A percentile compares a stretch with the other conserved stretches of the same genome.
phyloP scores from a whole-genome alignment of 1,140 invertebrate genomes.

The Drosophila suzukii region DNA sequence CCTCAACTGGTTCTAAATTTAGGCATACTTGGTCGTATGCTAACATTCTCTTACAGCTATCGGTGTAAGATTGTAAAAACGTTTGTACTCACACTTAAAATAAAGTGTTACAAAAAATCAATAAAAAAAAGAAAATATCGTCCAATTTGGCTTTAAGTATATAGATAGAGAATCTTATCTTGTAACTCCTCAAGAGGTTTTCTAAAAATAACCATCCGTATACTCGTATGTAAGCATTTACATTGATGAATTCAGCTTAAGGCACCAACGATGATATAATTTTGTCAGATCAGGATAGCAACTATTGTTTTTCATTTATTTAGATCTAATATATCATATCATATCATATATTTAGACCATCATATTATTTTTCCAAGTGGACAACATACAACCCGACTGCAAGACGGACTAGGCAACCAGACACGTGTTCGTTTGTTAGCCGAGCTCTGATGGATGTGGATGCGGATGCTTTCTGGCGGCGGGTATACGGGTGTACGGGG shows the following conservation, averaged over 20 bases:
- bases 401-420: conserved; percentile 16
- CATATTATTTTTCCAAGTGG: conserved; percentile 15
- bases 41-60: conserved; percentile 20
- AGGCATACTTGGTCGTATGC: conserved; percentile 5
- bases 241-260: too few relatives aligned
- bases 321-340: too few relatives aligned
- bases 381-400: conserved; percentile 16
- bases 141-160: too few relatives aligned
- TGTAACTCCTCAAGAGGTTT: too few relatives aligned
- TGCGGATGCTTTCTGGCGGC: conserved; percentile 29
- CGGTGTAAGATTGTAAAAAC: conserved; percentile 44
- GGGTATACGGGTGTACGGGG: conserved; percentile 1
- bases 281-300: too few relatives aligned
- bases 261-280: too few relatives aligned
- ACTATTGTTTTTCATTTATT: too few relatives aligned
- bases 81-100: conserved; percentile 6
- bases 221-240: too few relatives aligned
- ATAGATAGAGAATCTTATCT: too few relatives aligned
- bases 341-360: not conserved
- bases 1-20: conserved; percentile 8
- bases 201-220: too few relatives aligned
- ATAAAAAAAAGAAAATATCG: not conserved
- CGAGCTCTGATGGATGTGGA: conserved; percentile 24
- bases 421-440: conserved; percentile 20
- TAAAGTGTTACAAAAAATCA: not conserved